Evolutionary conservation across 2,888 invertebrate genomes (phyloP), one percentile per base, ranked within the genome.

Genomic region (Hypolimnas misippus): DNA sequence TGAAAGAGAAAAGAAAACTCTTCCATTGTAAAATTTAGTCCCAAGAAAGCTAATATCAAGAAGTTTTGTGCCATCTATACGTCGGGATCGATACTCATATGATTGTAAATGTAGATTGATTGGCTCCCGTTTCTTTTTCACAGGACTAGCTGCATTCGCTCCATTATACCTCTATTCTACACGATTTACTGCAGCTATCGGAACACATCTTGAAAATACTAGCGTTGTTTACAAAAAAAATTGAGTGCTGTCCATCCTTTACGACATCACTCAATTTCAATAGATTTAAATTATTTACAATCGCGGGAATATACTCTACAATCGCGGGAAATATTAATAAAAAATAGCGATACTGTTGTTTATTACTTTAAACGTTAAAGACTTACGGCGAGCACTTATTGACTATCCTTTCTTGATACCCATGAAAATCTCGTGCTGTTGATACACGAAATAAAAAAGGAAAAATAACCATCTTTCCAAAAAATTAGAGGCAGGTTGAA

Each of bases 91-190:
- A 89, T 88, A 84, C 85, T 87, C 85, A 86, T 86, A 87, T 88
- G 88, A 90, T 89, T 89, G 88, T 88, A 90, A 90, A 90, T 88
- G 89, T 82, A 85, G 87, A 89, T 89, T 91, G 90, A 90, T 90
- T 90, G 89, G 86, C 78, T 88, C 78, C 77, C 81, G 74, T 83
- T 87, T 86, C 84, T 88, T 90, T 88, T 89, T 84, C 78, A 77
- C 75, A 74, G 72, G 74, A 74, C 74, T 62, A 69, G 62, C 63
- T 76, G 79, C 78, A 75, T 71, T 76, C 75, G 74, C 77, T 83
- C 82, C 72, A 87, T 88, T 84, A 85, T 81, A 84, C 77, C 78
- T 78, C 83, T 79, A 84, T 84, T 84, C 84, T 81, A 71, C 69
- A 50, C 73, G 78, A 81, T 81, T 81, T 78, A 76, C 75, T 71